Percentiles rank a stretch among this genome's conserved stretches.
phyloP scores from a whole-genome alignment of 2,888 invertebrate genomes.

The Caenorhabditis afra region DNA sequence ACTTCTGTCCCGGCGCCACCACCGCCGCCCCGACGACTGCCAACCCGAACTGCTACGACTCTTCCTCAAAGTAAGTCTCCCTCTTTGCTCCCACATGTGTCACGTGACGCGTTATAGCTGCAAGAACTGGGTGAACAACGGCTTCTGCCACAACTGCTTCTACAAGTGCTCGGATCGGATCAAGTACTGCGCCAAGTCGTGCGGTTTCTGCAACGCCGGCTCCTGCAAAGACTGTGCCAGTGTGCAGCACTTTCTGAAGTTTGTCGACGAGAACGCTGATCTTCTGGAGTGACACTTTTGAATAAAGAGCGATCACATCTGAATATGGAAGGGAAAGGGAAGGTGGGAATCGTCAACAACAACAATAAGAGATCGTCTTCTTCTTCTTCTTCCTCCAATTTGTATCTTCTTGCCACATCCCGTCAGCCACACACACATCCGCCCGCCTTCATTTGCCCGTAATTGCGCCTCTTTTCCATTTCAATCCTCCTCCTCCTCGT shows the following conservation, averaged over 20 bases:
- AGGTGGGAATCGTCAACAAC: no score
- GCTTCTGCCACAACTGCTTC: constrained; percentile 34
- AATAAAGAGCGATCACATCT: no score
- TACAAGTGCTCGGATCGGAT: constrained; percentile 23
- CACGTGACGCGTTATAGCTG: constrained; percentile 17
- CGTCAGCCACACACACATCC: no score
- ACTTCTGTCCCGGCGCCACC: constrained; percentile 45
- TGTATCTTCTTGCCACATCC: no score
- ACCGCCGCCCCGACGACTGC: constrained; percentile 19
- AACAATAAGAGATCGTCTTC: no score
- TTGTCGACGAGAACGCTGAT: background rate
- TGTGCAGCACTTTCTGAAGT: background rate
- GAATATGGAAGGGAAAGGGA: no score
- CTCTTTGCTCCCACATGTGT: background rate
- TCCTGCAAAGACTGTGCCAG: background rate
- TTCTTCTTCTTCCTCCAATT: no score
- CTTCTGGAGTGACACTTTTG: no score
- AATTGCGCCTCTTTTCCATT: no score
- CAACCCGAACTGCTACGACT: constrained; percentile 28
- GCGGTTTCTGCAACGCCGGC: constrained; percentile 15
- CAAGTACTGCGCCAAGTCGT: constrained; percentile 32
- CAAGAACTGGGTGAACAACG: constrained; percentile 25
- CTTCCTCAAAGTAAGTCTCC: constrained; percentile 15
- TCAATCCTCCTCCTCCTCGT: no score
- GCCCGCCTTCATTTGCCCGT: no score